Percentiles rank a stretch among this genome's conserved stretches.
Conservation (phyloP, 2,888 invertebrate genomes). For the Leuctra nigra region DNA sequence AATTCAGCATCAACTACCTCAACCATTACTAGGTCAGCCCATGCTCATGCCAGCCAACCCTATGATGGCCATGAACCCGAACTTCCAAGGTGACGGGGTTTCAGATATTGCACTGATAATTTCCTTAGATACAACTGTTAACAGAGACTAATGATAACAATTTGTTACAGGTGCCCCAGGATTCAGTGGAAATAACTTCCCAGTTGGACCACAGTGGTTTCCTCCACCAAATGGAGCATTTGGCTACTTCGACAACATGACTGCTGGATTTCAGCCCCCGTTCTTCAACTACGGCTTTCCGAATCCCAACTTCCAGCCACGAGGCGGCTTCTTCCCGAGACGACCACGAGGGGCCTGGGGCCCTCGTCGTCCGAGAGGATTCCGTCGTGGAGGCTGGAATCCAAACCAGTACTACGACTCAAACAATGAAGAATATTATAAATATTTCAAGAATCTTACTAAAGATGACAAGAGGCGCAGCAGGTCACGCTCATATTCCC, state of each 20-base stretch:
- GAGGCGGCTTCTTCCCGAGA: conserved; percentile 31
- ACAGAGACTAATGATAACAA: too few relatives aligned
- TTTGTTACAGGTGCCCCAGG: background rate
- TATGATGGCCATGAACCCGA: too few relatives aligned
- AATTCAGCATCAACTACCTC: too few relatives aligned
- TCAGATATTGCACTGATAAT: too few relatives aligned
- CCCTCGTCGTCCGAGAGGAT: conserved; percentile 38
- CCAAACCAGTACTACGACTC: conserved; percentile 20
- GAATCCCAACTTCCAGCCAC: conserved; percentile 6
- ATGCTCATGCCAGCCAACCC: too few relatives aligned
- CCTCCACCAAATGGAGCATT: background rate
- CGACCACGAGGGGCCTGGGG: conserved; percentile 34
- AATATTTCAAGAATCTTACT: conserved; percentile 55
- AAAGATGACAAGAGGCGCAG: conserved; percentile 46
- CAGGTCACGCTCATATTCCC: background rate
- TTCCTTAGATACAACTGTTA: background rate
- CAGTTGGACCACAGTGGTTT: conserved; percentile 1
- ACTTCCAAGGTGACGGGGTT: too few relatives aligned
- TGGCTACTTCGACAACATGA: conserved; percentile 4
- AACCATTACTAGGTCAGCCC: too few relatives aligned
- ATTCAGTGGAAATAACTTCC: background rate
- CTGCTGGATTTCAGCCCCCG: background rate
- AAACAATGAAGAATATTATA: conserved; percentile 43
- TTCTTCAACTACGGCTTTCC: conserved; percentile 2
- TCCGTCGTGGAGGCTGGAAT: conserved; percentile 31